Percentiles rank a stretch among this genome's conserved stretches.
Evolutionary conservation across 1,140 invertebrate species (phyloP).

Genomic region (Polypedilum pembai): DNA sequence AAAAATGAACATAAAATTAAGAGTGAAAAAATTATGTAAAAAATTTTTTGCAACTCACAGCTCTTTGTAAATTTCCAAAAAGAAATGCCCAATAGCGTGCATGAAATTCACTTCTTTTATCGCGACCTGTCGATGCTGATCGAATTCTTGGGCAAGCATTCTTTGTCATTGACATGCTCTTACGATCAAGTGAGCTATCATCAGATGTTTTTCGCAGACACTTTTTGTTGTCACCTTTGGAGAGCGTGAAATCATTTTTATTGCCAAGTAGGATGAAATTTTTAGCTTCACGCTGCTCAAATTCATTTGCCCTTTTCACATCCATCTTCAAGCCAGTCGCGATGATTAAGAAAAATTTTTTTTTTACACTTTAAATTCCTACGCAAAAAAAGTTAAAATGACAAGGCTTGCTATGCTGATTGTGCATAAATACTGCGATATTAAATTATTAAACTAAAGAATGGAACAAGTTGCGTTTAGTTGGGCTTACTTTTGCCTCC

Average conservation of each 20-base stretch:
- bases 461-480: no score
- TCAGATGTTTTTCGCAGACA: conserved; percentile 40
- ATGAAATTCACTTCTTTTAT: conserved; percentile 79
- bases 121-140: conserved; percentile 75
- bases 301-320: background rate
- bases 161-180: conserved; percentile 30
- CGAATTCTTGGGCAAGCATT: conserved; percentile 52
- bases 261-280: conserved; percentile 28
- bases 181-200: no score
- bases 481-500: no score
- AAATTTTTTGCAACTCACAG: conserved; percentile 42
- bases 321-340: conserved; percentile 21
- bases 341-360: no score
- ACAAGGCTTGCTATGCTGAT: no score
- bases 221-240: conserved; percentile 46
- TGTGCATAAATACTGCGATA: no score
- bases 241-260: conserved; percentile 48
- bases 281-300: conserved; percentile 23
- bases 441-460: no score
- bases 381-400: no score
- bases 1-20: no score
- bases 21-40: no score
- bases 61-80: conserved; percentile 87
- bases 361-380: no score
- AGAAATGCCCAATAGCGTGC: conserved; percentile 91